Conservation (phyloP, 2,797 vertebrate species). For the Alfaro cultratus region DNA sequence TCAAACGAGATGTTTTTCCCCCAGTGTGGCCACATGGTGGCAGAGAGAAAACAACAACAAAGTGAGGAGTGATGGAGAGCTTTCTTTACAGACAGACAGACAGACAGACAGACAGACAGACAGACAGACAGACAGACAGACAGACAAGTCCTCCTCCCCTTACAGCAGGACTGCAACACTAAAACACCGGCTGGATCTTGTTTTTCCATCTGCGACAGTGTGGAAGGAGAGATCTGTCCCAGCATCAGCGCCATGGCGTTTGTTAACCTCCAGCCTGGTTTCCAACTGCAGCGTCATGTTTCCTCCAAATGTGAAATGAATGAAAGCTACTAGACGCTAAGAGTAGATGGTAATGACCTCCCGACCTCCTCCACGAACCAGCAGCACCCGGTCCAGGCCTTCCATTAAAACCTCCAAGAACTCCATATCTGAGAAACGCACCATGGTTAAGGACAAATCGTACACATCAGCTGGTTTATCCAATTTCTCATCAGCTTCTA, state of each 20-base stretch:
- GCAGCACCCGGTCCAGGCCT: conserved; percentile 88
- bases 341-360: conserved; percentile 99
- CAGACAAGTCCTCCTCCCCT: not conserved
- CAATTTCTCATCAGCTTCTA: too few relatives aligned
- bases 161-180: not conserved
- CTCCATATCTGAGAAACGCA: conserved; percentile 89
- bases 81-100: not conserved
- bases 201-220: not conserved
- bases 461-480: not conserved
- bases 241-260: not conserved
- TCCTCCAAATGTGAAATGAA: not conserved
- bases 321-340: not conserved
- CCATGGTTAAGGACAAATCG: conserved; percentile 77
- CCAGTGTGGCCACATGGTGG: not conserved
- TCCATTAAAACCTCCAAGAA: conserved; percentile 96
- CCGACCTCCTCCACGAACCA: conserved; percentile 93
- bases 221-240: not conserved
- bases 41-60: not conserved
- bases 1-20: not conserved
- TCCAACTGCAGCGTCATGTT: not conserved
- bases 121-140: too few relatives aligned
- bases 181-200: not conserved
- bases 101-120: not conserved
- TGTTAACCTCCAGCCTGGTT: not conserved
- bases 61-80: not conserved